Conservation (phyloP, 2,888 invertebrate species). For the Sphaerophoria taeniata region DNA sequence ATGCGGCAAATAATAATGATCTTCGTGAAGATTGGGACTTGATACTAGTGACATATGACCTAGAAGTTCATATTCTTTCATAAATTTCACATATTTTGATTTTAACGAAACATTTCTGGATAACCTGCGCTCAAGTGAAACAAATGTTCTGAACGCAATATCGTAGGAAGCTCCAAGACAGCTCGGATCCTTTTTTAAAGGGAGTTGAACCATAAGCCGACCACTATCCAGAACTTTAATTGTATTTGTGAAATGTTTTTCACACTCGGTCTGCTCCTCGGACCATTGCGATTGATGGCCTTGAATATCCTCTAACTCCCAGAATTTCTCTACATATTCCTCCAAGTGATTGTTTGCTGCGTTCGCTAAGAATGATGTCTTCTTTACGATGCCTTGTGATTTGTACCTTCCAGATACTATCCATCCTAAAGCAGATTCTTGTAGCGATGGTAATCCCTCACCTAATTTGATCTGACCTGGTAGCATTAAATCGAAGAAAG, state of each 20-base stretch:
- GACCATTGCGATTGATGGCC: background rate
- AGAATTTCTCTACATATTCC: slow-evolving; percentile 21
- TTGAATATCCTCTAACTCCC: slow-evolving; percentile 29
- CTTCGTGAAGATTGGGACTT: background rate
- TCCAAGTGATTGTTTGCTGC: background rate
- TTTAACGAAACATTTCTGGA: background rate
- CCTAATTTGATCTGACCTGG: slow-evolving; percentile 21
- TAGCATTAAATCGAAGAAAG: slow-evolving; percentile 14
- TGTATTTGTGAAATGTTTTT: background rate
- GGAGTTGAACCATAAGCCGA: slow-evolving; percentile 49
- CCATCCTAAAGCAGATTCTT: slow-evolving; percentile 23
- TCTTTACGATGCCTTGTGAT: background rate
- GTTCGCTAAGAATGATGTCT: background rate
- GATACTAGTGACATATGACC: background rate
- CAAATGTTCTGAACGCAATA: slow-evolving; percentile 55
- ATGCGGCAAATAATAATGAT: background rate
- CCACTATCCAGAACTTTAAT: background rate
- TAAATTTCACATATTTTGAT: background rate
- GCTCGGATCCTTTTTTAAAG: slow-evolving; percentile 53
- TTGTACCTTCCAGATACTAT: slow-evolving; percentile 25
- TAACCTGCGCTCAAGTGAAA: slow-evolving; percentile 37
- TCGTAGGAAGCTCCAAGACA: slow-evolving; percentile 52
- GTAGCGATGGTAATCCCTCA: background rate
- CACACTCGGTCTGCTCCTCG: background rate
- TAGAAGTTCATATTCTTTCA: background rate